Conservation (phyloP, 1,140 invertebrate species). For the Heliconius hermathena region DNA sequence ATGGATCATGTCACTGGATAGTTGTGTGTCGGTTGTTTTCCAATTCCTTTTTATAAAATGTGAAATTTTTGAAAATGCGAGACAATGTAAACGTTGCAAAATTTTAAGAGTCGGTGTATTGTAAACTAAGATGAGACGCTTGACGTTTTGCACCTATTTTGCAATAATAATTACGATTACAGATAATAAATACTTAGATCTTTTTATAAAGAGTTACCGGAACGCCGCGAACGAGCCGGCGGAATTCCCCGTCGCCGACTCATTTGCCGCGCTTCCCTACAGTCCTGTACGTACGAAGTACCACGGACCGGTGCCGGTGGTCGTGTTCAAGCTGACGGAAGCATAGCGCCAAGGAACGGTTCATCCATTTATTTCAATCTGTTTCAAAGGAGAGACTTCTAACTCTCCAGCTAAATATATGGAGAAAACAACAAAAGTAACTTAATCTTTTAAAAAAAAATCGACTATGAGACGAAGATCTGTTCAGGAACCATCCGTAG, state of each 20-base stretch:
- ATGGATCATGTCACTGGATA: slow-evolving; percentile 71
- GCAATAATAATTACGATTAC: slow-evolving; percentile 75
- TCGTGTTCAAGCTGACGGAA: slow-evolving; percentile 42
- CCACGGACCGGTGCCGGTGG: slow-evolving; percentile 21
- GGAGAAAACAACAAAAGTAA: not conserved
- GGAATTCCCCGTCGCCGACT: slow-evolving; percentile 63
- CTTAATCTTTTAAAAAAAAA: not conserved
- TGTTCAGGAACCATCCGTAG: slow-evolving; percentile 3
- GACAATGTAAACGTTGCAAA: slow-evolving; percentile 75
- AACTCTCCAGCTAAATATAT: not conserved
- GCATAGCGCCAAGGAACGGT: slow-evolving; percentile 39
- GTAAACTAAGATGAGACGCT: slow-evolving; percentile 77
- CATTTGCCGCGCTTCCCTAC: slow-evolving; percentile 48
- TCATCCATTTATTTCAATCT: slow-evolving; percentile 28
- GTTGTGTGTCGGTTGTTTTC: slow-evolving; percentile 75
- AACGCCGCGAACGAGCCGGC: slow-evolving; percentile 51
- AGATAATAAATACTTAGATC: slow-evolving; percentile 74
- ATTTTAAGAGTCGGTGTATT: slow-evolving; percentile 73
- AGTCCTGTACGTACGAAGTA: slow-evolving; percentile 26
- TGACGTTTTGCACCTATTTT: slow-evolving; percentile 80
- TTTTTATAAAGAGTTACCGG: slow-evolving; percentile 57
- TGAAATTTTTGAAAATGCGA: slow-evolving; percentile 65
- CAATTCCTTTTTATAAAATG: slow-evolving; percentile 68
- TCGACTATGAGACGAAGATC: not conserved
- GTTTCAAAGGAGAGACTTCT: not conserved